Conservation (phyloP, 1,140 invertebrate genomes). For the Brachionus plicatilis region DNA sequence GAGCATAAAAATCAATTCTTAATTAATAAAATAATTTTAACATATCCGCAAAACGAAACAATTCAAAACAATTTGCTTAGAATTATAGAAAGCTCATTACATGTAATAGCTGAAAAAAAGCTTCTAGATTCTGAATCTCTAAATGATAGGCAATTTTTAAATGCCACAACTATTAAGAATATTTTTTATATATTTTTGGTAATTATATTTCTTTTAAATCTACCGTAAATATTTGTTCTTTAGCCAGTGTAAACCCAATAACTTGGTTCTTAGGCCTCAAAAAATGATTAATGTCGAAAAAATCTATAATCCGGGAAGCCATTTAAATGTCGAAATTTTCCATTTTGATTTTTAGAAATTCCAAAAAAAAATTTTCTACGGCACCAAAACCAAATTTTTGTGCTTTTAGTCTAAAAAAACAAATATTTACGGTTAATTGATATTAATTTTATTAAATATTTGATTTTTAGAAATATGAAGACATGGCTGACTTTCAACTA, state of each 20-base stretch:
- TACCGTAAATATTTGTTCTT: too few species aligned
- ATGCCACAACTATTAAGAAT: neutral
- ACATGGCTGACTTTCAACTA: neutral
- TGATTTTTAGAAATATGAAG: neutral
- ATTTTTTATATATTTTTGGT: constrained; percentile 10
- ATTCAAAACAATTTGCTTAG: neutral
- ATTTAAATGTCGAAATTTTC: too few species aligned
- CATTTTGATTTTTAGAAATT: too few species aligned
- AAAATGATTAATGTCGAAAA: too few species aligned
- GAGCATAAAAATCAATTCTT: neutral
- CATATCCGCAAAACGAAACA: neutral
- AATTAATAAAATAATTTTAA: neutral
- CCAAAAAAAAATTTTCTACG: too few species aligned
- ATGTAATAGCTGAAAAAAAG: neutral
- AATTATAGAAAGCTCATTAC: neutral
- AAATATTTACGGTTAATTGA: neutral
- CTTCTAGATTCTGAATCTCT: neutral
- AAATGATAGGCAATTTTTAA: neutral
- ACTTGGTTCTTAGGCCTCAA: too few species aligned
- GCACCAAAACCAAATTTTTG: too few species aligned
- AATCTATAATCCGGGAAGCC: too few species aligned
- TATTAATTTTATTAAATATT: neutral
- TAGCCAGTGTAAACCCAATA: too few species aligned
- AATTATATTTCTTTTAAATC: neutral
- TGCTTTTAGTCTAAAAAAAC: too few species aligned